Percentiles rank a stretch among this genome's conserved stretches.
phyloP scores from a whole-genome alignment of 2,113 vertebrate species.

The Alosa alosa region DNA sequence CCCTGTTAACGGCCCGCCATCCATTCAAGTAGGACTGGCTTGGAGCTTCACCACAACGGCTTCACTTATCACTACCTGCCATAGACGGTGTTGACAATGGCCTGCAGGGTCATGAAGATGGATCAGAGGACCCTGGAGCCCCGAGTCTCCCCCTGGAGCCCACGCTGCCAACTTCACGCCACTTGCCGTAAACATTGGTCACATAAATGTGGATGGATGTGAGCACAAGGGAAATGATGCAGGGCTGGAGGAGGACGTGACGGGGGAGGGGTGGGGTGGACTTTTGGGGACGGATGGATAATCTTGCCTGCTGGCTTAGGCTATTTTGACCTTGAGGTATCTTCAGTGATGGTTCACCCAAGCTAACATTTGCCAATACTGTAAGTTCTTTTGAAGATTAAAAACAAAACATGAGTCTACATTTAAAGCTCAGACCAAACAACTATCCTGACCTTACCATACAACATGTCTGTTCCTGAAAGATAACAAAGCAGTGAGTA shows the following conservation, averaged over 20 bases:
- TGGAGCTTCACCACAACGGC: neutral
- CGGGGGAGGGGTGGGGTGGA: neutral
- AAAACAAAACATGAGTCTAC: neutral
- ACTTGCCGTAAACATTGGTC: neutral
- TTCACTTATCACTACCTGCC: conserved; percentile 7
- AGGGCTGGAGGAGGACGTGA: neutral
- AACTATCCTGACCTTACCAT: neutral
- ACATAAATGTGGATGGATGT: neutral
- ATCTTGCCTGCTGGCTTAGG: neutral
- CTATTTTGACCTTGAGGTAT: neutral
- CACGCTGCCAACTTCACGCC: neutral
- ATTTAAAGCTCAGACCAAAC: neutral
- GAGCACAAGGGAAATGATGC: neutral
- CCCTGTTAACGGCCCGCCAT: neutral
- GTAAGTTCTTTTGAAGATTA: neutral
- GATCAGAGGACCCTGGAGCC: neutral
- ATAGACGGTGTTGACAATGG: neutral
- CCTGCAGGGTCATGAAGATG: neutral
- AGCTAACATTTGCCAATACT: neutral
- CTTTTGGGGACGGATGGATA: neutral
- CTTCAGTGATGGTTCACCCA: neutral
- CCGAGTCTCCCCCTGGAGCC: neutral
- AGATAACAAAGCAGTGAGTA: neutral
- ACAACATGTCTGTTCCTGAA: neutral
- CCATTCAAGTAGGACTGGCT: neutral